Evolutionary conservation across 1,140 invertebrate genomes (phyloP).

Genomic region (Thaumatotibia leucotreta): DNA sequence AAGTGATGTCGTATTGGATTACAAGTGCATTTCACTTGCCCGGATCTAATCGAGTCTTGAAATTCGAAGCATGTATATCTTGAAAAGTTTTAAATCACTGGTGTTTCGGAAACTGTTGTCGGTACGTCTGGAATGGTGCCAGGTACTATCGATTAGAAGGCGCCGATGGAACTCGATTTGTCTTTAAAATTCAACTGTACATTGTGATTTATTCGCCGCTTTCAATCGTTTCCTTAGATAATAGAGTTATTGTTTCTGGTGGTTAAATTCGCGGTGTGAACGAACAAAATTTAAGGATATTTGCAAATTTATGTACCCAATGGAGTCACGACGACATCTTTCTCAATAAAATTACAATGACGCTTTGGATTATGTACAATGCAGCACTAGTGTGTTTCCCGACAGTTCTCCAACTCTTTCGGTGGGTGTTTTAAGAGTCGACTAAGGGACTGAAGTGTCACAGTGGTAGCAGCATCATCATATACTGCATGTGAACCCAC

Average conservation of each 20-base stretch:
- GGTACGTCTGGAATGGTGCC: neutral
- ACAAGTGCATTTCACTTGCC: neutral
- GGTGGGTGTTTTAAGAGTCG: no score
- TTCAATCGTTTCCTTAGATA: neutral
- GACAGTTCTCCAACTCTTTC: no score
- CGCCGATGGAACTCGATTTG: conserved; percentile 9
- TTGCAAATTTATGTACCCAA: no score
- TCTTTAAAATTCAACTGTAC: conserved; percentile 7
- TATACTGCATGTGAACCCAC: no score
- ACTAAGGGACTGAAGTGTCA: no score
- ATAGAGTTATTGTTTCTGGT: neutral
- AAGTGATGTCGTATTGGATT: neutral
- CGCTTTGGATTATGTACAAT: no score
- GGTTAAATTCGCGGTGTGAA: neutral
- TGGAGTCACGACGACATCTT: no score
- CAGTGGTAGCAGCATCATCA: no score
- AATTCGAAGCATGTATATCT: conserved; percentile 6
- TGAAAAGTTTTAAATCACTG: conserved; percentile 10
- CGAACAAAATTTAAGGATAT: neutral
- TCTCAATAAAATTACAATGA: no score
- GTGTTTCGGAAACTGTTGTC: conserved; percentile 13
- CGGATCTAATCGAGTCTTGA: neutral
- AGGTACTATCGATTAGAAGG: conserved; percentile 11
- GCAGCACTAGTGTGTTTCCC: no score
- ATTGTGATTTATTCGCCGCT: conserved; percentile 1